Evolutionary conservation across 1,140 invertebrate species (phyloP).

Genomic region (Neotoxoptera formosana): DNA sequence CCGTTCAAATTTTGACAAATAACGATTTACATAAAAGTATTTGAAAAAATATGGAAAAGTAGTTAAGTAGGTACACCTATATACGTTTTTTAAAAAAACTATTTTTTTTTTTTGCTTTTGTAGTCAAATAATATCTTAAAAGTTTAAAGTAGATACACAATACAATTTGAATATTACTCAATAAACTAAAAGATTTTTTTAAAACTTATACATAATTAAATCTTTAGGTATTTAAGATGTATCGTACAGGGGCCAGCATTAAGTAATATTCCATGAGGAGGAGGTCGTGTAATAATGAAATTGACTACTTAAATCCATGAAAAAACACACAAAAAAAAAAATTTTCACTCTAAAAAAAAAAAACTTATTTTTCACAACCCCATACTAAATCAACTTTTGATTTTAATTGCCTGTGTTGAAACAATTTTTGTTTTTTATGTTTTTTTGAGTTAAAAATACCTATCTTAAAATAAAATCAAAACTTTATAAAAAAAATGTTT

Average conservation of each 20-base stretch:
- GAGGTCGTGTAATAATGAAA: not conserved
- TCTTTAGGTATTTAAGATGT: not conserved
- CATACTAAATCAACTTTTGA: not conserved
- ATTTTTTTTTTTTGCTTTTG: not conserved
- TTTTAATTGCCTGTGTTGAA: too few species aligned
- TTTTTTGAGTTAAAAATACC: too few species aligned
- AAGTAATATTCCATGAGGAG: not conserved
- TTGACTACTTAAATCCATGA: too few species aligned
- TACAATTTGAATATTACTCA: not conserved
- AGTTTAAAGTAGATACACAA: not conserved
- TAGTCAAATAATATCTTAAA: not conserved
- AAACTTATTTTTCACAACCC: not conserved
- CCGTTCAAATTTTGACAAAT: conserved; percentile 80
- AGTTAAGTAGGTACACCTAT: conserved; percentile 72
- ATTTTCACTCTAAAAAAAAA: too few species aligned
- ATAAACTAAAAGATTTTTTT: not conserved
- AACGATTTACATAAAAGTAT: conserved; percentile 82
- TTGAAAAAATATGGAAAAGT: conserved; percentile 80
- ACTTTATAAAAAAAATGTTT: too few species aligned
- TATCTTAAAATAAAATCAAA: too few species aligned
- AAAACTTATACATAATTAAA: not conserved
- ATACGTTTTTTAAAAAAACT: not conserved
- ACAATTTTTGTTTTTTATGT: too few species aligned
- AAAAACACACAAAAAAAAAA: too few species aligned
- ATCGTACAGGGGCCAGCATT: fast-evolving